Evolutionary conservation across 2,113 vertebrate species (phyloP).

Genomic region (Dunckerocampus dactyliophorus): DNA sequence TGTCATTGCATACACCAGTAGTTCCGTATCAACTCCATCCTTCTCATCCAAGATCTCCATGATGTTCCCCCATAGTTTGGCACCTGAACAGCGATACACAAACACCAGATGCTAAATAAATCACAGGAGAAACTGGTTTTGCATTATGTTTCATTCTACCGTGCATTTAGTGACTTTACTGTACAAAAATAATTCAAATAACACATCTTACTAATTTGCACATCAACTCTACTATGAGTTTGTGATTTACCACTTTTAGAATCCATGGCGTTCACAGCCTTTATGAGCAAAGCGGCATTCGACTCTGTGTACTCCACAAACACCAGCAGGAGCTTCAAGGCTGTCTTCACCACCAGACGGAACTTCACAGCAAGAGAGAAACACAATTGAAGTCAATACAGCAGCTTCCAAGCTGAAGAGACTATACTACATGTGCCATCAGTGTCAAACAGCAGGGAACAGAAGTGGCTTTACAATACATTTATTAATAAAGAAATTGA

Average conservation of each 20-base stretch:
- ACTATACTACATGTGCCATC: too few relatives aligned
- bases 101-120: background rate
- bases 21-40: conserved; percentile 91
- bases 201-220: background rate
- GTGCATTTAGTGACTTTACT: background rate
- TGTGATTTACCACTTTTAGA: conserved; percentile 77
- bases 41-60: conserved; percentile 96
- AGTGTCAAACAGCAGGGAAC: too few relatives aligned
- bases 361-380: conserved; percentile 72
- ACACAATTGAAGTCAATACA: background rate
- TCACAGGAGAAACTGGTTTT: conserved; percentile 2
- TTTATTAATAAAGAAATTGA: too few relatives aligned
- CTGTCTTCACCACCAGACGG: conserved; percentile 93
- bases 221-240: background rate
- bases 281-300: conserved; percentile 80
- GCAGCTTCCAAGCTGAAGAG: too few relatives aligned
- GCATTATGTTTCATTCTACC: background rate
- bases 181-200: background rate
- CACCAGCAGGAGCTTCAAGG: conserved; percentile 91
- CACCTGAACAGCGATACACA: conserved; percentile 64
- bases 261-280: conserved; percentile 80
- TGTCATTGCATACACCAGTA: conserved; percentile 93
- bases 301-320: conserved; percentile 95
- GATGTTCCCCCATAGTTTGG: conserved; percentile 86
- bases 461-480: too few relatives aligned